phyloP scores from a whole-genome alignment of 64 coral and sea anemone genomes.

The Montipora sp. region DNA sequence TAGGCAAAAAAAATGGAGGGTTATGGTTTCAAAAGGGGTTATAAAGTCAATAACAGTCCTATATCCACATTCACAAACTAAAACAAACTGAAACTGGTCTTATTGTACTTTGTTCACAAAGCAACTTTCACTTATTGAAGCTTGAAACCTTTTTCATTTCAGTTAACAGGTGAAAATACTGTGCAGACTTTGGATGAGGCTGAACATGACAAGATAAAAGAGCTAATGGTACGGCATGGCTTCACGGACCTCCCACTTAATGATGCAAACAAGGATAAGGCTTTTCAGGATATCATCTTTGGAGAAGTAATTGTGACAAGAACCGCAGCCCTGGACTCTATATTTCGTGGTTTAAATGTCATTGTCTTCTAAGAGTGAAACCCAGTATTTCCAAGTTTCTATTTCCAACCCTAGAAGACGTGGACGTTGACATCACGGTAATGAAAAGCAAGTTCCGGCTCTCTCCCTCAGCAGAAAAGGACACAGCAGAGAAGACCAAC shows the following conservation, averaged over 20 bases:
- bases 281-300: slow-evolving; percentile 63
- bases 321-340: slow-evolving; percentile 48
- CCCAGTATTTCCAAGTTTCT: slow-evolving; percentile 31
- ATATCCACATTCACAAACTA: slow-evolving; percentile 11
- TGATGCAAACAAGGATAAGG: slow-evolving; percentile 70
- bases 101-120: slow-evolving; percentile 11
- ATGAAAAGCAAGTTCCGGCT: slow-evolving; percentile 15
- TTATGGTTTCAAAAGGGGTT: slow-evolving; percentile 5
- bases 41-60: background rate
- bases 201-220: slow-evolving; percentile 68
- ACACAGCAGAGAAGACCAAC: background rate
- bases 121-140: slow-evolving; percentile 12
- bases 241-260: slow-evolving; percentile 53
- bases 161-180: slow-evolving; percentile 8
- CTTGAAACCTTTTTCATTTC: background rate
- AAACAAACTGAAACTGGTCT: slow-evolving; percentile 1
- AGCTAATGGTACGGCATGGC: slow-evolving; percentile 74
- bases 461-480: slow-evolving; percentile 23
- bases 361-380: slow-evolving; percentile 32
- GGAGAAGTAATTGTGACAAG: slow-evolving; percentile 76
- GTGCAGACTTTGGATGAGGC: slow-evolving; percentile 3
- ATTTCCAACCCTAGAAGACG: slow-evolving; percentile 45
- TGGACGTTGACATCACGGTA: background rate
- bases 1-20: slow-evolving; percentile 5
- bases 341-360: slow-evolving; percentile 53